Evolutionary conservation across 2,113 vertebrate genomes (phyloP), one percentile per base, ranked within the genome.

Genomic region (Megaceryle maxima): DNA sequence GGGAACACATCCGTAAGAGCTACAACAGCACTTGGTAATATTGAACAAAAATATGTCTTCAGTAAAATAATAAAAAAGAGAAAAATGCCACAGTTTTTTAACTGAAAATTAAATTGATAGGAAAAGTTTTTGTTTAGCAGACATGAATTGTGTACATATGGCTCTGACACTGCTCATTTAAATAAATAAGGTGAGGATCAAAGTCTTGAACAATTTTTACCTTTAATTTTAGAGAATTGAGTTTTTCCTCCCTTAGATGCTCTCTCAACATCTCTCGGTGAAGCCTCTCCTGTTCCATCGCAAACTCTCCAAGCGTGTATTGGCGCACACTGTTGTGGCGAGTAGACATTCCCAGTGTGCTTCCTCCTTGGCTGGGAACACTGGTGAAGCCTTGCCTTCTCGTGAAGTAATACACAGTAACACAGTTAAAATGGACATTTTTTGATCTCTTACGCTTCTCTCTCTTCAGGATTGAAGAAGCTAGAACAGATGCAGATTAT

Each of bases 401-500:
- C 13, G 99, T 98, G 97, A 99, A 99, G 98, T 99, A 99, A 97
- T 99, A 99, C 87, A 99, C 99, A 1, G 99, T 99, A 95, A 99
- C 99, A n/a, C 99, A 99, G 70, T 99, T 99, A 60, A 99, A 99
- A 84, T 99, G 99, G 37, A 99, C 99, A 98, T 99, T 99, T 95
- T 99, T 98, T 1, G 98, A 98, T 94, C 99, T 98, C 97, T 99
- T 98, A 35, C 99, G 98, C 97, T 99, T 99, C 97, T 99, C 99
- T 55, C 99, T 97, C 96, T 99, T 99, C 96, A 99, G 96, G 94
- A 99, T 99, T 10, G 99, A 99, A 79, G 99, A 98, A 1, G 99
- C 99, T 99, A 96, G 19, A 98, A 97, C 41, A 90, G 46, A 97
- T 92, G 96, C 41, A 92, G 76, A 56, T 77, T 41, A 64, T 28